phyloP scores from a whole-genome alignment of 1,140 invertebrate genomes.

The Globodera rostochiensis region DNA sequence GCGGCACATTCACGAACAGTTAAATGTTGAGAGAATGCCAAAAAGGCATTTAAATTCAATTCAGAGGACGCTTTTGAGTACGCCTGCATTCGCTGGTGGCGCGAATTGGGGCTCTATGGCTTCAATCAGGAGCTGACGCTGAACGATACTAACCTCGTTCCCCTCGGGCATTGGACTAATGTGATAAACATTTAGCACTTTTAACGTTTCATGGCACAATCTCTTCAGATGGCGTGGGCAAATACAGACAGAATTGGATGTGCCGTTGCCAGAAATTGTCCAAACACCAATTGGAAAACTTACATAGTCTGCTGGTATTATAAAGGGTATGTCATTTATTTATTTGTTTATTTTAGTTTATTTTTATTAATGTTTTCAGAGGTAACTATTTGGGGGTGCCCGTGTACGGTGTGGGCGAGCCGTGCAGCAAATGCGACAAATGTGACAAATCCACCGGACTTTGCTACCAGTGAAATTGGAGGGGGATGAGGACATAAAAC shows the following conservation, averaged over 20 bases:
- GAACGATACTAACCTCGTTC: neutral
- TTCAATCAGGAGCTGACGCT: neutral
- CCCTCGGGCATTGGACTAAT: slow-evolving; percentile 1
- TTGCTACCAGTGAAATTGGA: neutral
- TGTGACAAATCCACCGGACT: neutral
- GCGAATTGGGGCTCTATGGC: neutral
- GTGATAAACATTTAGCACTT: neutral
- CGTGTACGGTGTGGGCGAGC: neutral
- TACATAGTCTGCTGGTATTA: slow-evolving; percentile 15
- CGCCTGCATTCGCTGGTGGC: slow-evolving; percentile 12
- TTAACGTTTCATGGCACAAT: too few species aligned
- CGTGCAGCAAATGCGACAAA: neutral
- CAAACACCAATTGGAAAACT: slow-evolving; percentile 20
- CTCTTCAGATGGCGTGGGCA: slow-evolving; percentile 8
- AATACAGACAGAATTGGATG: slow-evolving; percentile 4
- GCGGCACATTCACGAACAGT: slow-evolving; percentile 2
- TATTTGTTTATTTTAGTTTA: neutral
- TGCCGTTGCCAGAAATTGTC: slow-evolving; percentile 2
- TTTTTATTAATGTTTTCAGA: neutral
- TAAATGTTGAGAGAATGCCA: neutral
- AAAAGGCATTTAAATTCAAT: neutral
- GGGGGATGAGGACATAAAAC: too few species aligned
- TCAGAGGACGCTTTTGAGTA: slow-evolving; percentile 1
- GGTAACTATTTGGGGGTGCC: neutral
- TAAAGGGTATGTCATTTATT: neutral